Base-by-base conservation (phyloP, 2,888 invertebrate genomes). In the Antheraea assamensis region DNA sequence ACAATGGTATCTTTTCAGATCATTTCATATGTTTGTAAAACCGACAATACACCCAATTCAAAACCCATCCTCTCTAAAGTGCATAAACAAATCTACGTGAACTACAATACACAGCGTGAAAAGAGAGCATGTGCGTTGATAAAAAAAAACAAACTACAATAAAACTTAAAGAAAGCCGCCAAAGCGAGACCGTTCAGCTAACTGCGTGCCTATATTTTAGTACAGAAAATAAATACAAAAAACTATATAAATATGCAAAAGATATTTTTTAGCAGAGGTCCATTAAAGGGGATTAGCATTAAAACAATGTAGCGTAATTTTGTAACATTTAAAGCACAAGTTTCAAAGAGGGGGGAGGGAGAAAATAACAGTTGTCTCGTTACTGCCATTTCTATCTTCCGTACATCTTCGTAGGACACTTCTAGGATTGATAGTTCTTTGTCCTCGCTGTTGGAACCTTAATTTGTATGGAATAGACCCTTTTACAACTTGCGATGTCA, bases 311-410 rank as follows among this genome's bases (percentile, higher is more conserved):
- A 35, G 68, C 68, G n/a, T 68, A 68, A 68, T 83, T 24, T 13
- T 24, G 21, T 58, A n/a, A 85, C 84, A 86, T 79, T 78, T 80
- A 85, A 87, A 87, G 87, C 87, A 78, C 42, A 82, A 76, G 79
- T 75, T 81, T 75, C 74, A 68, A 71, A 75, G 74, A 61, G 71
- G 75, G 75, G 70, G 71, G 75, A 21, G 21, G 10, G 2, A 35
- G 4, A 19, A 21, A 30, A 66, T 35, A 35, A 35, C 66, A 66
- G 66, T 13, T 68, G 68, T 35, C 68, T 4, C 8, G 35, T 68
- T 68, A 68, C 68, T 35, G 68, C n/a, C 3, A n/a, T 35, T 68
- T 68, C 30, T 64, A 30, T 58, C 7, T 58, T 13, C n/a, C 10
- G 58, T 58, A 24, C 17, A 30, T 30, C 58, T 58, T 58, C 58